Conservation (phyloP, 2,888 invertebrate genomes). For the Augochlorella aurata region DNA sequence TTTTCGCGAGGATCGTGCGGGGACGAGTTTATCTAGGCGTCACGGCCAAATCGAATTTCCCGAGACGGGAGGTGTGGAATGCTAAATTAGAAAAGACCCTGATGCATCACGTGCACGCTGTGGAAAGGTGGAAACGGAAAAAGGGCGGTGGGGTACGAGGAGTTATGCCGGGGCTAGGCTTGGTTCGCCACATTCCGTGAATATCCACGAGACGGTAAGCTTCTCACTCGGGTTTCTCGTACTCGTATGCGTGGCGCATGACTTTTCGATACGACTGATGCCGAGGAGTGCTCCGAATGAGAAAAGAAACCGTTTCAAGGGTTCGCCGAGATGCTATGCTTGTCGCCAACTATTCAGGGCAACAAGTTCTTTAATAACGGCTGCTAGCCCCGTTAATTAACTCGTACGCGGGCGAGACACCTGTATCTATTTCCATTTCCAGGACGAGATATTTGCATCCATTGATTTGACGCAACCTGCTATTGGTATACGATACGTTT, state of each 20-base stretch:
- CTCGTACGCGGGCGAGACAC: background rate
- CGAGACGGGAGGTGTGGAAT: constrained; percentile 56
- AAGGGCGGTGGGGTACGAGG: constrained; percentile 3
- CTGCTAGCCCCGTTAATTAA: constrained; percentile 25
- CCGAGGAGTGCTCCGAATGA: background rate
- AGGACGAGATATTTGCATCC: background rate
- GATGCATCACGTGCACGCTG: constrained; percentile 46
- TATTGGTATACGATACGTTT: too few species aligned
- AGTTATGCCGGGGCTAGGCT: background rate
- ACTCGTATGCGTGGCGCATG: background rate
- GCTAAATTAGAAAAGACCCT: constrained; percentile 62
- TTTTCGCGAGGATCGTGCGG: constrained; percentile 18
- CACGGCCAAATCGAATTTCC: constrained; percentile 63
- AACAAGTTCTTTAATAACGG: background rate
- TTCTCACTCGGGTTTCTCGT: constrained; percentile 47
- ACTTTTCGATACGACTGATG: constrained; percentile 21
- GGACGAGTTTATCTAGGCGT: constrained; percentile 58
- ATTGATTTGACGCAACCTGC: background rate
- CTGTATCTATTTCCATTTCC: background rate
- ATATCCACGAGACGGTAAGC: constrained; percentile 43
- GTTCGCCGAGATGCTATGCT: background rate
- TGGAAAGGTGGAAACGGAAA: constrained; percentile 45
- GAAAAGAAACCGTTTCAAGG: background rate
- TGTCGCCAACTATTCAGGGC: background rate
- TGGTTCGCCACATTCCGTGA: constrained; percentile 50